phyloP scores from a whole-genome alignment of 2,888 invertebrate species.

The Hypomecis atomaria region DNA sequence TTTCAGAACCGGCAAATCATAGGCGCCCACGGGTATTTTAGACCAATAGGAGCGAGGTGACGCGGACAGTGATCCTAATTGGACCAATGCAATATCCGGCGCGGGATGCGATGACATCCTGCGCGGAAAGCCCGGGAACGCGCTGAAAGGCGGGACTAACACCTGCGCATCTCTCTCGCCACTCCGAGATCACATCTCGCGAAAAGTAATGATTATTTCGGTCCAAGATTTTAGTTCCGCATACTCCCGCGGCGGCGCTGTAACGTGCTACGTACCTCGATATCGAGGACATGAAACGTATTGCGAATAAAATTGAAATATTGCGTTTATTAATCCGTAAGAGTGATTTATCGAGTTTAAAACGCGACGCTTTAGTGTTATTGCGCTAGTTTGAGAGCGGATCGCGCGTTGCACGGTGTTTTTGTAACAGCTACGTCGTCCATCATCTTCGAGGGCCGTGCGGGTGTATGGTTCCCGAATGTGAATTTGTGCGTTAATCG shows the following conservation, averaged over 20 bases:
- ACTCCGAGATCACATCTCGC: constrained; percentile 81
- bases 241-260: constrained; percentile 77
- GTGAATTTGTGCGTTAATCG: constrained; percentile 32
- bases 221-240: constrained; percentile 78
- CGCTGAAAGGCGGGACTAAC: constrained; percentile 61
- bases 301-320: constrained; percentile 63
- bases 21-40: constrained; percentile 37
- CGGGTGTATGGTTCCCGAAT: constrained; percentile 46
- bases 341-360: constrained; percentile 39
- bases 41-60: constrained; percentile 63
- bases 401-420: neutral
- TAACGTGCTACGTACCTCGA: constrained; percentile 69
- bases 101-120: constrained; percentile 67
- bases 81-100: constrained; percentile 75
- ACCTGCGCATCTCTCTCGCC: constrained; percentile 77
- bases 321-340: constrained; percentile 49
- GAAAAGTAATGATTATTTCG: constrained; percentile 85
- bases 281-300: constrained; percentile 73
- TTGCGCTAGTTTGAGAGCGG: constrained; percentile 18
- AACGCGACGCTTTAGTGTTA: constrained; percentile 31
- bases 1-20: constrained; percentile 61
- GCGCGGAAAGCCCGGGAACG: constrained; percentile 82
- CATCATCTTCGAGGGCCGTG: constrained; percentile 63
- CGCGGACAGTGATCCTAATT: constrained; percentile 64
- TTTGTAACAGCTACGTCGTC: constrained; percentile 42